These are phyloP conservation scores for Eumaeus atala DNA, from an alignment of 1,140 invertebrate genomes.

Conservation along the genomic window DNA sequence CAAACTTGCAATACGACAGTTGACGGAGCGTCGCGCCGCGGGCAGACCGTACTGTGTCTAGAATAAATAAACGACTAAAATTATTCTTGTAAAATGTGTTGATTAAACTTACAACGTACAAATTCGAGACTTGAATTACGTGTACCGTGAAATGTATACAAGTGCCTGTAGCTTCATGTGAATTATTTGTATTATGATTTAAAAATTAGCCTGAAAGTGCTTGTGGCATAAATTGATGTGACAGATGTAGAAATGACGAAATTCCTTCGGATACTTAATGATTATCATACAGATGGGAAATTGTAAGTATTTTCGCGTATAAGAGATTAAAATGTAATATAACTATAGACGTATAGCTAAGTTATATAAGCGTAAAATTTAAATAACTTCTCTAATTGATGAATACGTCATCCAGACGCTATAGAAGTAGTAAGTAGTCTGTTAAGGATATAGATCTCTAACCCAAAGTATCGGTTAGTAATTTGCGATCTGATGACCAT, in stretches of 20 bases:
- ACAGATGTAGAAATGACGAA: slow-evolving; percentile 43
- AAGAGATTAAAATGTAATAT: neutral
- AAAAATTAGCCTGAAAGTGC: slow-evolving; percentile 16
- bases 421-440: too few relatives aligned
- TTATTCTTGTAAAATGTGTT: neutral
- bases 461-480: too few relatives aligned
- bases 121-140: too few relatives aligned
- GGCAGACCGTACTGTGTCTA: slow-evolving; percentile 24
- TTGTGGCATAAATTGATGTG: slow-evolving; percentile 23
- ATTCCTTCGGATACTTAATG: slow-evolving; percentile 40
- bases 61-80: slow-evolving; percentile 11
- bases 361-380: too few relatives aligned
- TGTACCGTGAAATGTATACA: too few relatives aligned
- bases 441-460: too few relatives aligned
- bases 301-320: slow-evolving; percentile 40
- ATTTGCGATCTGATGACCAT: too few relatives aligned
- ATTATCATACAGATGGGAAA: slow-evolving; percentile 55
- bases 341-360: too few relatives aligned
- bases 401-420: too few relatives aligned
- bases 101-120: neutral
- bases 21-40: slow-evolving; percentile 30
- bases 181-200: slow-evolving; percentile 9
- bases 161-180: neutral
- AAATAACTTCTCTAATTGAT: too few relatives aligned
- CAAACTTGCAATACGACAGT: slow-evolving; percentile 57